Conservation (phyloP, 2,888 invertebrate genomes). For the Erynnis tages region DNA sequence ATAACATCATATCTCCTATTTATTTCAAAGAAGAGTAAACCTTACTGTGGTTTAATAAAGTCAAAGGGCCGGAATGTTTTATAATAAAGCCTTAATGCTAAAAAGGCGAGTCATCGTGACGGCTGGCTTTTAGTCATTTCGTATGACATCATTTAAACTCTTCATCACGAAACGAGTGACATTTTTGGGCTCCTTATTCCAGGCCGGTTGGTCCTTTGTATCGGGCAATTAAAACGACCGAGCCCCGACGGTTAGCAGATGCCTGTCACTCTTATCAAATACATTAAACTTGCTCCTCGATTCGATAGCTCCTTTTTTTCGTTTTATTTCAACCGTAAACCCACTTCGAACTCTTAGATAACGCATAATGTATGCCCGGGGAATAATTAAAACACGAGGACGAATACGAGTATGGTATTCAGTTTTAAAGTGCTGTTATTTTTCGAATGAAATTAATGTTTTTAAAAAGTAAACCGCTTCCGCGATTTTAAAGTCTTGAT, state of each 20-base stretch:
- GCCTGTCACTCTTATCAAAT: constrained; percentile 79
- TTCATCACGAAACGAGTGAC: constrained; percentile 48
- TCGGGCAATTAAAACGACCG: constrained; percentile 75
- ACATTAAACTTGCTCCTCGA: constrained; percentile 76
- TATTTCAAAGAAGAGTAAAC: no score
- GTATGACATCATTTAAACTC: constrained; percentile 30
- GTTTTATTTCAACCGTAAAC: constrained; percentile 60
- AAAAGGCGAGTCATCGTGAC: constrained; percentile 31
- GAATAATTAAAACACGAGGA: constrained; percentile 68
- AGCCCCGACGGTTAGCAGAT: constrained; percentile 70
- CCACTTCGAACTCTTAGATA: constrained; percentile 64
- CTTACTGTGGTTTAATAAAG: no score
- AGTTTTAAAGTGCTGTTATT: no score
- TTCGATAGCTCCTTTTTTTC: constrained; percentile 54
- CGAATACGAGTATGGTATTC: background rate
- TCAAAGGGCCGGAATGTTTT: background rate
- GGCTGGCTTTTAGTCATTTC: constrained; percentile 24
- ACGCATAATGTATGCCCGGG: constrained; percentile 70
- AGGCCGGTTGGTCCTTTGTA: constrained; percentile 53
- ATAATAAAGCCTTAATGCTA: constrained; percentile 4
- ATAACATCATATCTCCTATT: no score
- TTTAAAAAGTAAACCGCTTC: no score
- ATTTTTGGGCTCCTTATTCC: constrained; percentile 47
- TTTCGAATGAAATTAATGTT: no score
- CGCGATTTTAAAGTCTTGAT: no score